A percentile compares a stretch with the other conserved stretches of the same genome.
Evolutionary conservation across 2,797 vertebrate species (phyloP).

Genomic region (Momotus momota): DNA sequence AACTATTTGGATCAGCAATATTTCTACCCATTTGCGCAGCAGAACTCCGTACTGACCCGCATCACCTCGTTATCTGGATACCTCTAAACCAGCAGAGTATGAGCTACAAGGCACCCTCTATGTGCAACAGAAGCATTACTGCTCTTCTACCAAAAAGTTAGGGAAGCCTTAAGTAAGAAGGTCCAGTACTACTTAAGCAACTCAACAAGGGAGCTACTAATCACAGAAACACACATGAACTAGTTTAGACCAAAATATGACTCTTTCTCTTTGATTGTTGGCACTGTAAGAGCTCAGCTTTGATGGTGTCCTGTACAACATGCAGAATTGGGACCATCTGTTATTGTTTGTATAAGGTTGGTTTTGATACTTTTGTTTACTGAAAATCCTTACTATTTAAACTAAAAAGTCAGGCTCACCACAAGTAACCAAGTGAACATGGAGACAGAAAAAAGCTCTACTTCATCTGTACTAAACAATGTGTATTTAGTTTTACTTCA

Average conservation of each 20-base stretch:
- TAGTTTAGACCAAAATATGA: background rate
- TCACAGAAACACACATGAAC: background rate
- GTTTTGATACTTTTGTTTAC: background rate
- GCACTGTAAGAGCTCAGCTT: background rate
- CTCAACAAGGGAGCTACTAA: background rate
- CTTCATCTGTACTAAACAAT: background rate
- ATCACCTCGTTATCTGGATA: background rate
- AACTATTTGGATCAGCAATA: background rate
- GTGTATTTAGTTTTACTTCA: background rate
- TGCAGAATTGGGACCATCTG: background rate
- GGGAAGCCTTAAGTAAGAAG: background rate
- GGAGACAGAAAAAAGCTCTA: too few relatives aligned
- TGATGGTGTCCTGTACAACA: background rate
- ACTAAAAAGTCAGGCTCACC: background rate
- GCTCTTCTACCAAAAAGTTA: background rate
- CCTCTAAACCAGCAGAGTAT: background rate
- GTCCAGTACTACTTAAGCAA: background rate
- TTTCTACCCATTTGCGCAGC: background rate
- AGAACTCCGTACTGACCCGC: background rate
- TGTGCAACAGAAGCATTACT: background rate
- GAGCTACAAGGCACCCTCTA: background rate
- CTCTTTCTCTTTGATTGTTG: background rate
- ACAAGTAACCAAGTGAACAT: background rate
- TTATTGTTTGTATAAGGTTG: background rate
- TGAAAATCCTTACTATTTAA: background rate